Conservation (phyloP, 2,797 vertebrate species). For the Distichodus sexfasciatus region DNA sequence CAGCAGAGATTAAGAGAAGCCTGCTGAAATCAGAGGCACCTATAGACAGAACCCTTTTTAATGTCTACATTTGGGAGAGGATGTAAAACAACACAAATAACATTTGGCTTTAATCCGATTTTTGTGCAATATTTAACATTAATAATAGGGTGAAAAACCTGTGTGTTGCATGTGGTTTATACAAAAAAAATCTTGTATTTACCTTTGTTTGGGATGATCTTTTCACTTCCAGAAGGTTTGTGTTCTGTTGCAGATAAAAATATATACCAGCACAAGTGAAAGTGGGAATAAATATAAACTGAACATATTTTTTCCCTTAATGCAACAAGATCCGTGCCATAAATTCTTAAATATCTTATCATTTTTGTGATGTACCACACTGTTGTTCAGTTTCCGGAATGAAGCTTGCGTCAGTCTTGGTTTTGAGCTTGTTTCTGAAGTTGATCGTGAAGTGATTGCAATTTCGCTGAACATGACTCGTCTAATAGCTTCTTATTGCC, state of each 20-base stretch:
- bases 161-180: no score
- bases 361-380: neutral
- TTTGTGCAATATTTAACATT: no score
- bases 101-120: no score
- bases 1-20: neutral
- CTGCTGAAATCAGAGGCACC: neutral
- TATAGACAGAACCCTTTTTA: neutral
- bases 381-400: neutral
- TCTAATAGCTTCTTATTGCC: constrained; percentile 17
- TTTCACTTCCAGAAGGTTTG: neutral
- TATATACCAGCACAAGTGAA: neutral
- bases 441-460: neutral
- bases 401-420: neutral
- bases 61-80: neutral
- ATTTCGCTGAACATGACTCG: neutral
- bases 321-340: neutral
- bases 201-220: no score
- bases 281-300: neutral
- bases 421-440: neutral
- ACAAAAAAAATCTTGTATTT: no score
- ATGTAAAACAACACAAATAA: no score
- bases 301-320: neutral
- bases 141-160: no score
- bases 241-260: neutral
- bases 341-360: neutral